Evolutionary conservation across 2,888 invertebrate genomes (phyloP), one percentile per base, ranked within the genome.

Genomic region (Acholoe squamosa): DNA sequence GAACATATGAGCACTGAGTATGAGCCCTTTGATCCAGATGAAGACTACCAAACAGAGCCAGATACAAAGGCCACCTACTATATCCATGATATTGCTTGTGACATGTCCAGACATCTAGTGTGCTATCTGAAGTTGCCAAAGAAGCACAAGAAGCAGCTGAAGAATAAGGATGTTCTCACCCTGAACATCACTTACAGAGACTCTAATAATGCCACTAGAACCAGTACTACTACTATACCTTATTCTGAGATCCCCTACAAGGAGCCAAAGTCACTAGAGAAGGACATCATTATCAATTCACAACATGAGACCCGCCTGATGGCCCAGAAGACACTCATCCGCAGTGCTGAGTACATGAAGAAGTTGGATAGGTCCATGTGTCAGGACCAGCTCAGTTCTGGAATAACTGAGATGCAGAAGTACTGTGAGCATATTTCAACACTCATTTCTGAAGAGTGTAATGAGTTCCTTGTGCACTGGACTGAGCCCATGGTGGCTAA

Each of bases 61-160:
- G 61, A 89, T 34, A 51, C 34, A 34, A 90, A 90, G 43, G 25
- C 89, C 28, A 80, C 84, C 14, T 90, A 90, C 52, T 92, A 89
- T 67, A 91, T 93, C 19, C 91, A 91, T 84, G 93, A 93, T 61
- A 89, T 93, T 16, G 91, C 91, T 0, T 89, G 52, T 19, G 92
- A 92, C 67, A 77, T 91, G 77, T 67, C 89, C 22, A 61, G 92
- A 22, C 92, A 92, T 86, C 76, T 93, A 14, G 84, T 90, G 54
- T 91, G 91, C 76, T 52, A 61, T 28, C 54, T 93, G 19, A 56
- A 67, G 16, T 90, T 93, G 34, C 93, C 93, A 14, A 67, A 90
- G 52, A 93, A 92, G 71, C 92, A 92, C 90, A 92, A 92, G 67
- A 92, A 92, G 56, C 25, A 88, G 5, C 91, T 93, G 54, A 93